These are phyloP conservation scores for Drosophila parvula DNA, from an alignment of 1,140 invertebrate genomes.

Conservation along the genomic window DNA sequence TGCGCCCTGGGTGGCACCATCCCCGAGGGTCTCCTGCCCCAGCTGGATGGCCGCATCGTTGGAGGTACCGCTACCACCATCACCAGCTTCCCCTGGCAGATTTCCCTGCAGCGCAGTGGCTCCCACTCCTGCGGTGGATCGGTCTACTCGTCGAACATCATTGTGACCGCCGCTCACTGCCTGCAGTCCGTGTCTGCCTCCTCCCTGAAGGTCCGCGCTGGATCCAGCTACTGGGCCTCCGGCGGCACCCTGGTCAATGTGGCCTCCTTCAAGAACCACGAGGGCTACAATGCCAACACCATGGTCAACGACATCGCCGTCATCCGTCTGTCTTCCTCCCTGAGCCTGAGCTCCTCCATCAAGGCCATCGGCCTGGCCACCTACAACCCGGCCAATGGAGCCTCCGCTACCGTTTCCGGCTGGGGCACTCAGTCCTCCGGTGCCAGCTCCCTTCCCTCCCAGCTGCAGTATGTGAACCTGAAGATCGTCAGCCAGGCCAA, in stretches of 20 bases:
- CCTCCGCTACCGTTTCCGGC: constrained; percentile 82
- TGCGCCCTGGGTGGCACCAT: constrained; percentile 70
- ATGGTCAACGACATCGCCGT: constrained; percentile 85
- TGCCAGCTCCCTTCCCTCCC: constrained; percentile 39
- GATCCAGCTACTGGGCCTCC: constrained; percentile 64
- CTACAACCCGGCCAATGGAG: constrained; percentile 58
- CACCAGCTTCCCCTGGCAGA: constrained; percentile 86
- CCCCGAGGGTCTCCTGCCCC: constrained; percentile 70
- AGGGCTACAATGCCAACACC: constrained; percentile 69
- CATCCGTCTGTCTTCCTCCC: constrained; percentile 75
- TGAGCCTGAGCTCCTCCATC: constrained; percentile 76
- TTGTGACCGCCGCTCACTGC: constrained; percentile 87
- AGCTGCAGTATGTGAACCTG: constrained; percentile 66
- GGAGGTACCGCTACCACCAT: constrained; percentile 85
- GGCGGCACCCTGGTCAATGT: constrained; percentile 59
- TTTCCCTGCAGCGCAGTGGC: constrained; percentile 84
- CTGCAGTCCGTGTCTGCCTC: constrained; percentile 78
- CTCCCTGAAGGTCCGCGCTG: constrained; percentile 60
- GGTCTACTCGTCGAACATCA: constrained; percentile 84
- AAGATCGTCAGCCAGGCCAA: constrained; percentile 53
- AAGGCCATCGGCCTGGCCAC: constrained; percentile 75
- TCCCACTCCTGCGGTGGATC: constrained; percentile 86
- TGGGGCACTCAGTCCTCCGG: constrained; percentile 82
- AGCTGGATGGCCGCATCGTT: constrained; percentile 84
- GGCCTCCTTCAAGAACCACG: constrained; percentile 58